A percentile compares a stretch with the other conserved stretches of the same genome.
Evolutionary conservation across 1,140 invertebrate genomes (phyloP).

Genomic region (Ericerus pela): DNA sequence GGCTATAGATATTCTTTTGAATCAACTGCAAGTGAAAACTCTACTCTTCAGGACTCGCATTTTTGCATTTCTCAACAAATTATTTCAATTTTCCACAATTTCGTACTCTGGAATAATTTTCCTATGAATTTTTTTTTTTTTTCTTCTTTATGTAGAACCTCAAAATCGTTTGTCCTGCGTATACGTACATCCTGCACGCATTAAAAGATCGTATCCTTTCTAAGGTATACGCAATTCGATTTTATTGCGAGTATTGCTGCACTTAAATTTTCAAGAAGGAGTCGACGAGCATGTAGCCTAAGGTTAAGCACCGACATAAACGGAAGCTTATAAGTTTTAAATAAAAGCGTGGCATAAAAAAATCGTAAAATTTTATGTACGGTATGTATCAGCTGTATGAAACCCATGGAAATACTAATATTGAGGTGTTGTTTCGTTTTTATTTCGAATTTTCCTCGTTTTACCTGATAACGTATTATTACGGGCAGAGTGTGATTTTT

Average conservation of each 20-base stretch:
- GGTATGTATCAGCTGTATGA: not conserved
- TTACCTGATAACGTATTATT: slow-evolving; percentile 2
- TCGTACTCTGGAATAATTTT: too few species aligned
- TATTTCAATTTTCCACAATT: too few species aligned
- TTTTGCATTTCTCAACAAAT: too few species aligned
- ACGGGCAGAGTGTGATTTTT: not conserved
- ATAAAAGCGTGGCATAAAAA: slow-evolving; percentile 7
- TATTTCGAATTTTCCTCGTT: not conserved
- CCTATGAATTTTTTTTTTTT: too few species aligned
- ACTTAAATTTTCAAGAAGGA: slow-evolving; percentile 4
- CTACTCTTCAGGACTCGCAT: too few species aligned
- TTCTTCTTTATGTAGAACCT: too few species aligned
- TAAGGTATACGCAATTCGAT: not conserved
- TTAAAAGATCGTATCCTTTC: too few species aligned
- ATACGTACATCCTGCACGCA: too few species aligned
- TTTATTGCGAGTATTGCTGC: slow-evolving; percentile 1
- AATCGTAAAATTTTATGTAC: slow-evolving; percentile 9
- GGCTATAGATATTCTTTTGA: too few species aligned
- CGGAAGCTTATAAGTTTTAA: slow-evolving; percentile 8
- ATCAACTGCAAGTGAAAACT: too few species aligned
- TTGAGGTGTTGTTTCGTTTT: slow-evolving; percentile 8
- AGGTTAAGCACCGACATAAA: slow-evolving; percentile 2
- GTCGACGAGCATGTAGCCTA: not conserved
- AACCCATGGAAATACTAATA: not conserved
- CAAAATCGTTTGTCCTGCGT: too few species aligned